phyloP scores from a whole-genome alignment of 2,888 invertebrate species.

The Eupeodes latifasciatus region DNA sequence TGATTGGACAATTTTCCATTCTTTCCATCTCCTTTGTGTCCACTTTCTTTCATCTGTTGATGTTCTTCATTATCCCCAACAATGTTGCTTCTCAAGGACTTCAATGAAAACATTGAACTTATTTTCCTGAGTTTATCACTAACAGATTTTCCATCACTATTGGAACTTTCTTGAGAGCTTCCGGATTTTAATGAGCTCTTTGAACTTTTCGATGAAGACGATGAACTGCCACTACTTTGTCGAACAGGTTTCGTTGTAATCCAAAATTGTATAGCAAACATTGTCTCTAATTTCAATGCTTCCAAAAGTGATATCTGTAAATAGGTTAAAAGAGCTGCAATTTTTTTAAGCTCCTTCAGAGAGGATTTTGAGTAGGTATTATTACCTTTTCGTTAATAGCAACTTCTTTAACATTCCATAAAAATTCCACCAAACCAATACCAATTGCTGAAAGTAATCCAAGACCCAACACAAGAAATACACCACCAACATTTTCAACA shows the following conservation, averaged over 20 bases:
- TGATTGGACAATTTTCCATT: background rate
- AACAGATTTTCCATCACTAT: conserved; percentile 80
- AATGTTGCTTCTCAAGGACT: conserved; percentile 77
- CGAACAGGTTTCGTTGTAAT: conserved; percentile 89
- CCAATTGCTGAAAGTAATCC: conserved; percentile 90
- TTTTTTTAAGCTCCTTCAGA: no score
- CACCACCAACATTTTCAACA: conserved; percentile 92
- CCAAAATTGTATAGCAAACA: conserved; percentile 90
- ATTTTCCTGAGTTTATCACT: conserved; percentile 81
- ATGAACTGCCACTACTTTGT: conserved; percentile 79
- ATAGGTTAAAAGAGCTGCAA: background rate
- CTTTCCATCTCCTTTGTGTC: conserved; percentile 44
- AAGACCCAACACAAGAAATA: conserved; percentile 92
- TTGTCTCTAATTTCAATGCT: conserved; percentile 88
- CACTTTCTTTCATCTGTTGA: conserved; percentile 7
- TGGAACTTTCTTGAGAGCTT: conserved; percentile 77
- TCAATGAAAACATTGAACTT: conserved; percentile 82
- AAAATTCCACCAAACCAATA: conserved; percentile 92
- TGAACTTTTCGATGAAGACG: conserved; percentile 79
- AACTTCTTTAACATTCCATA: conserved; percentile 92
- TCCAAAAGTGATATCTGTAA: conserved; percentile 88
- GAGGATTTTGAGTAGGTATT: no score
- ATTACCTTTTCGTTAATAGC: conserved; percentile 90
- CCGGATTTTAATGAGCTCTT: conserved; percentile 80
- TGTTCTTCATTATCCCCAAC: conserved; percentile 5